Conservation (phyloP, 2,113 vertebrate genomes). For the Tachysurus vachellii region DNA sequence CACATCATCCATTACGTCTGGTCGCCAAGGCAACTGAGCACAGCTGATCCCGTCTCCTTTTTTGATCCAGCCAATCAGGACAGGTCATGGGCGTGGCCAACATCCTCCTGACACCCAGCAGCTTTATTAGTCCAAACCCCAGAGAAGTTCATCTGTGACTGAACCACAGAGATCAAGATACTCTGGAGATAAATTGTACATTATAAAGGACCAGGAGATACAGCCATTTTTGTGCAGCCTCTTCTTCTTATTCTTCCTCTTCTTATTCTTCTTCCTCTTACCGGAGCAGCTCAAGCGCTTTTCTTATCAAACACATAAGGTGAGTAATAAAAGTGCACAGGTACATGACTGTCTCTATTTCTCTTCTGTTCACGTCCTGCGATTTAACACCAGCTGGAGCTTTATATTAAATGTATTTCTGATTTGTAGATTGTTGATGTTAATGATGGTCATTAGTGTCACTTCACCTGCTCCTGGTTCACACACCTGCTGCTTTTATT, state of each 20-base stretch:
- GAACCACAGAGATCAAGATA: not conserved
- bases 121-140: not conserved
- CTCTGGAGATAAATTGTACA: not conserved
- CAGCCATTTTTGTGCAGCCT: not conserved
- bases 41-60: not conserved
- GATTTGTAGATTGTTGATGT: not conserved
- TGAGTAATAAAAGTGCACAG: not conserved
- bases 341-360: not conserved
- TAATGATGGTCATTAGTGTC: not conserved
- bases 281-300: not conserved
- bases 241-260: not conserved
- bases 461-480: not conserved
- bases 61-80: conserved; percentile 1
- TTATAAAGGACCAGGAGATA: not conserved
- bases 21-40: conserved; percentile 43
- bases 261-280: not conserved
- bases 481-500: not conserved
- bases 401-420: not conserved
- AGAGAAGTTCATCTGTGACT: not conserved
- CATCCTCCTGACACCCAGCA: conserved; percentile 12
- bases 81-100: not conserved
- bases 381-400: not conserved
- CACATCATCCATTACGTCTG: not conserved
- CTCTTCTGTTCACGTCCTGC: not conserved
- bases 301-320: not conserved